Base-by-base conservation (phyloP, 2,113 vertebrate species). In the Brachirus orientalis region DNA sequence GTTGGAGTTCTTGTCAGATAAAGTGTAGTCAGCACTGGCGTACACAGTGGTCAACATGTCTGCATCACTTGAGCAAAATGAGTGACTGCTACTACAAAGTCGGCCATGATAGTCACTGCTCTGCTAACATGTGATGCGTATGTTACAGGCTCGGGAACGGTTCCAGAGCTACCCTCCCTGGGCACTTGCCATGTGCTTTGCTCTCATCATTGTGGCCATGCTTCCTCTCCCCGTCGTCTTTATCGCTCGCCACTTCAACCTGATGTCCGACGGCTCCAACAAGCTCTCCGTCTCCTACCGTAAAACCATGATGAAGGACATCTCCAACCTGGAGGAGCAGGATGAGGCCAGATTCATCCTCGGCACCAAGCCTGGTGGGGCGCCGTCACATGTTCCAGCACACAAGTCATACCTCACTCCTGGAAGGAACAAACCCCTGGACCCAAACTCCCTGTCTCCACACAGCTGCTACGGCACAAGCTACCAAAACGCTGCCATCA, bases 271-370 rank as follows among this genome's bases (percentile, higher is more conserved):
- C 0, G 97, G 97, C 72, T 98, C 97, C 93, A 99, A 98, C 40
- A 95, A 96, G 73, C 94, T 99, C 33, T 98, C 96, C 0, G 98
- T 99, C 78, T 96, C 97, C 63, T 99, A 98, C 88, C 96, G 96
- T 82, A 97, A 98, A 85, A 95, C 95, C 75, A 97, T 99, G 94
- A 97, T 98, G 94, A 98, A 99, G 86, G 98, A 99, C 88, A 96
- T 98, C 41, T 99, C 98, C 83, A 98, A 95, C 86, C 75, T 99
- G 87, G 97, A 98, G 76, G 96, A 98, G 79, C 96, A 95, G 0
- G 96, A 98, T 0, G 97, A 99, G 91, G 94, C 95, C 1, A 95
- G 95, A 68, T 99, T 95, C 91, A 99, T 99, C 84, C 94, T 98
- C 0, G 63, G 87, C 36, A 94, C 95, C 82, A 99, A 98, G 82